Evolutionary conservation across 2,797 vertebrate genomes (phyloP), one percentile per base, ranked within the genome.

Genomic region (Channa striata): DNA sequence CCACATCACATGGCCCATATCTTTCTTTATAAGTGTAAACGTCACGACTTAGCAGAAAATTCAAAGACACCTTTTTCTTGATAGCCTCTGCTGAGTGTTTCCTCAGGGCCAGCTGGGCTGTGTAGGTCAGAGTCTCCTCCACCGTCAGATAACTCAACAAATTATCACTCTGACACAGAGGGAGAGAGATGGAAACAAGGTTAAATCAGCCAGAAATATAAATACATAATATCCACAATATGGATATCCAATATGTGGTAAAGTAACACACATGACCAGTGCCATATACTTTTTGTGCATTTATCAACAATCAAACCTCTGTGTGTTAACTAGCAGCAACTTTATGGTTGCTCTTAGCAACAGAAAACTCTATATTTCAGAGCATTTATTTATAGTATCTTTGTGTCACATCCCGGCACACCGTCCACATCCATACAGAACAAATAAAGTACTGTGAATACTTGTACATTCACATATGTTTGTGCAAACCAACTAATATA

Each of bases 61-160:
- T 33, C 20, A n/a, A 50, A 37, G 51, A 84, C 73, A 97, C 98
- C 96, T 97, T 98, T 84, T 94, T 95, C 77, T 87, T 93, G 83
- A 98, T 93, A 36, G 91, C 93, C 40, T 78, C n/a, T 0, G 65
- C 47, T 1, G 96, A 95, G 84, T 92, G 78, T 23, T 78, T 91
- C 78, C 88, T 92, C 68, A 96, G 92, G 72, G 96, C 94, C 73
- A 99, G 92, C 83, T 96, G 94, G 9, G 96, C 97, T 0, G 94
- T 97, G 89, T 96, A 99, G 66, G 87, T 94, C 86, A 99, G 92
- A 5, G 96, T 97, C 90, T 99, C 98, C 40, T 94, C 90, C 89
- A 98, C 83, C 0, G 97, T 99, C 86, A 99, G 94, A 89, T 95
- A 96, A 88, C 94, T 95, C 85, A 99, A 90, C 80, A 99, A 93